A percentile compares a stretch with the other conserved stretches of the same genome.
Conservation (phyloP, 2,888 invertebrate species). For the Biston stratarius region DNA sequence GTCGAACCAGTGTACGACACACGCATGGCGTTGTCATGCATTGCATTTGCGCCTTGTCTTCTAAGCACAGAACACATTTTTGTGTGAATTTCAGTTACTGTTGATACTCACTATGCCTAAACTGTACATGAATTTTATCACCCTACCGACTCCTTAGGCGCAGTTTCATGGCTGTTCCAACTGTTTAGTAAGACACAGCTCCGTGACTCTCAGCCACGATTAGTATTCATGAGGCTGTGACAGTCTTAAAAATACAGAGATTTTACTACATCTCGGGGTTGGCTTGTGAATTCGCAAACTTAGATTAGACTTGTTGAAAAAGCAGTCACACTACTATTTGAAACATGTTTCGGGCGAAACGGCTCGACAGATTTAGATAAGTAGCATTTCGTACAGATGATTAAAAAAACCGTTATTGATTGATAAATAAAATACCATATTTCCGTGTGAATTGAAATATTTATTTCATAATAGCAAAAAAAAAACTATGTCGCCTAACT, state of each 20-base stretch:
- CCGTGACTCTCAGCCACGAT: conserved; percentile 12
- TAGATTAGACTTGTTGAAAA: not conserved
- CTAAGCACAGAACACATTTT: too few relatives aligned
- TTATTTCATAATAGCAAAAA: too few relatives aligned
- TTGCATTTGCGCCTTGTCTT: too few relatives aligned
- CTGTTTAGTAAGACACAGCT: conserved; percentile 16
- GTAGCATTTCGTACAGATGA: too few relatives aligned
- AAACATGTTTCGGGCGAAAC: not conserved
- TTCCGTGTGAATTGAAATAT: too few relatives aligned
- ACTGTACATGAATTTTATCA: conserved; percentile 25
- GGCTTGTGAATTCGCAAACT: conserved; percentile 11
- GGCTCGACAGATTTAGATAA: too few relatives aligned
- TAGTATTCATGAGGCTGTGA: conserved; percentile 35
- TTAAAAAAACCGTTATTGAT: too few relatives aligned
- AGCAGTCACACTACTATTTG: not conserved
- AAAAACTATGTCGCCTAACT: too few relatives aligned
- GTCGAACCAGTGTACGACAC: too few relatives aligned
- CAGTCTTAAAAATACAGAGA: conserved; percentile 26
- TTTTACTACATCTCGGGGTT: conserved; percentile 25
- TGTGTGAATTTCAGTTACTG: conserved; percentile 10
- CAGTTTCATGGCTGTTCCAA: conserved; percentile 16
- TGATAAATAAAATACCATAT: too few relatives aligned
- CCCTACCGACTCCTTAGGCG: conserved; percentile 19
- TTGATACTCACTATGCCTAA: not conserved
- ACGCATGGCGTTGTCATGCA: too few relatives aligned